Percentiles rank a stretch among this genome's conserved stretches.
phyloP scores from a whole-genome alignment of 2,888 invertebrate species.

The Synanthedon tipuliformis region DNA sequence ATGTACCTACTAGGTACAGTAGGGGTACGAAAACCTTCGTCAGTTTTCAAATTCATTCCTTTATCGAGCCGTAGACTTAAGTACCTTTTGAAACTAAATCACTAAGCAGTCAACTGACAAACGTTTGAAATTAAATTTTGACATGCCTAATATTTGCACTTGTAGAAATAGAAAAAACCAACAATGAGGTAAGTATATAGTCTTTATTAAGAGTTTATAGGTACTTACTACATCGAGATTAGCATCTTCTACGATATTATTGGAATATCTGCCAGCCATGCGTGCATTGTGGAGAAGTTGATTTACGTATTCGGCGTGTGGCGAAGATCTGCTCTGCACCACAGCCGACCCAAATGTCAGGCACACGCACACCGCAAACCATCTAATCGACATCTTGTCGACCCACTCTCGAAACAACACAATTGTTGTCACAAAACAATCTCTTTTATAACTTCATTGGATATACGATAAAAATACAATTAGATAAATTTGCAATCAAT shows the following conservation, averaged over 20 bases:
- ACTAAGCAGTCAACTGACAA: too few species aligned
- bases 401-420: background rate
- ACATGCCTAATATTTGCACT: too few species aligned
- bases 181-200: too few species aligned
- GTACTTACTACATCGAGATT: constrained; percentile 46
- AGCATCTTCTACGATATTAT: constrained; percentile 46
- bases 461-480: constrained; percentile 14
- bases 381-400: constrained; percentile 12
- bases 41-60: too few species aligned
- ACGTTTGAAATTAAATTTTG: too few species aligned
- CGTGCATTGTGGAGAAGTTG: constrained; percentile 17
- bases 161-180: too few species aligned
- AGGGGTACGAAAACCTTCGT: too few species aligned
- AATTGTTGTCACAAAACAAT: background rate
- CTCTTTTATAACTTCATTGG: constrained; percentile 19
- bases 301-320: constrained; percentile 26
- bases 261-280: constrained; percentile 23
- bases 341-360: constrained; percentile 6
- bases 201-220: background rate
- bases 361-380: constrained; percentile 2
- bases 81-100: too few species aligned
- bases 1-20: too few species aligned
- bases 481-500: background rate
- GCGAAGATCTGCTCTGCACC: constrained; percentile 16
- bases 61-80: too few species aligned